Evolutionary conservation across 1,140 invertebrate species (phyloP), one percentile per base, ranked within the genome.

Genomic region (Argopecten irradians): DNA sequence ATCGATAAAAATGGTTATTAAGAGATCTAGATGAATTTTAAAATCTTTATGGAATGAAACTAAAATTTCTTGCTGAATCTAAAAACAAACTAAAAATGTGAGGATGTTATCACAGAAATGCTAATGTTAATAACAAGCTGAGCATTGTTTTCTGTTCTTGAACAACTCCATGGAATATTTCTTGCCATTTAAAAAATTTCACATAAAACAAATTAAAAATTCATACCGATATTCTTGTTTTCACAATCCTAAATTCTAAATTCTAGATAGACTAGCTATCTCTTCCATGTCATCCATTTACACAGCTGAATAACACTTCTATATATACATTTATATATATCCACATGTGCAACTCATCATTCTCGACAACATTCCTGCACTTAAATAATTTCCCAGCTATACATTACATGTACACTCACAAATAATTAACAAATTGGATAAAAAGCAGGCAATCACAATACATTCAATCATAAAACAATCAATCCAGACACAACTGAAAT

Each of bases 161-260:
- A 13, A 55, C 55, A 71, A 71, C 55, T 71, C 55, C 55, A 71
- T 71, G 55, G 55, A 71, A 71, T 71, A 28, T 71, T 71, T 71
- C 55, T 71, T 28, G 55, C 16, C n/a, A 71, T n/a, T 71, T 71
- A 71, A 71, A 55, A n/a, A 71, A 71, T 71, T 16, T 28, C 55
- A 71, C 55, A 16, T 16, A 71, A 71, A 71, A 28, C 28, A 71
- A 71, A 71, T 5, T 16, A 28, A 71, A 71, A 71, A 28, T 71
- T 71, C 55, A n/a, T 28, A 71, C 28, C n/a, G 22, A 71, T 28
- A 71, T n/a, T 28, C 5, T 71, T 71, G n/a, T 71, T 11, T 71
- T 28, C 8, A 7, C 13, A 71, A 71, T 28, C 16, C 55, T 71
- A 5, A 71, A 28, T 16, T 28, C n/a, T 19, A 2, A 19, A 71